Evolutionary conservation across 2,888 invertebrate genomes (phyloP), one percentile per base, ranked within the genome.

Genomic region (Drosophila eohydei): DNA sequence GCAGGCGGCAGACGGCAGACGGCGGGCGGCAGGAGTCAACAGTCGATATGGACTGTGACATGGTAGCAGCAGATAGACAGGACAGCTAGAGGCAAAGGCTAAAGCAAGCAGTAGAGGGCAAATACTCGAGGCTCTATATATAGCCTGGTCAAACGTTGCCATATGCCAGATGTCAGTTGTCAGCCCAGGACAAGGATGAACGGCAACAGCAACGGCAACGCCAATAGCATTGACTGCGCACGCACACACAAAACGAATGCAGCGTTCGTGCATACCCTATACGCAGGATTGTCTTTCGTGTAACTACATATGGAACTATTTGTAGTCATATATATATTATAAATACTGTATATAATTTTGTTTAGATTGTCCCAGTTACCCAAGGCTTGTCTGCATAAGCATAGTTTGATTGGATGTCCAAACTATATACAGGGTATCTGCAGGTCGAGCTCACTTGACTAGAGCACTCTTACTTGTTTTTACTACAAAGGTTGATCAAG

Each of bases 131-230:
- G 32, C 44, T 56, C 61, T 70, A 46, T 72, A 62, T 71, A 56
- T 34, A 67, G 65, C 46, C 46, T 34, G 65, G 52, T 46, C 54
- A 57, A 56, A 50, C 54, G 69, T 32, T 63, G 44, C 70, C 63
- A 74, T 59, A 71, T 71, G 80, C 67, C 83, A 83, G 83, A 75
- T 83, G 80, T 80, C 83, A 75, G 76, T 64, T 75, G 75, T 63
- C 63, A 69, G 70, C 57, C 52, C 73, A 43, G 74, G 62, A 67
- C 73, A 58, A 78, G 50, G 51, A 55, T 54, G 57, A 57, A 66
- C 58, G 34, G 59, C 40, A 64, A 41, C 52, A 26, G 52, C 32
- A 60, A 28, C 54, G 28, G 54, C 34, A 57, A 28, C 34, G 28
- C 21, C 57, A 68, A 40, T 50, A 57, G 34, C 68, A 59, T 59